Base-by-base conservation (phyloP, 2,888 invertebrate species). In the Erebia epiphron region DNA sequence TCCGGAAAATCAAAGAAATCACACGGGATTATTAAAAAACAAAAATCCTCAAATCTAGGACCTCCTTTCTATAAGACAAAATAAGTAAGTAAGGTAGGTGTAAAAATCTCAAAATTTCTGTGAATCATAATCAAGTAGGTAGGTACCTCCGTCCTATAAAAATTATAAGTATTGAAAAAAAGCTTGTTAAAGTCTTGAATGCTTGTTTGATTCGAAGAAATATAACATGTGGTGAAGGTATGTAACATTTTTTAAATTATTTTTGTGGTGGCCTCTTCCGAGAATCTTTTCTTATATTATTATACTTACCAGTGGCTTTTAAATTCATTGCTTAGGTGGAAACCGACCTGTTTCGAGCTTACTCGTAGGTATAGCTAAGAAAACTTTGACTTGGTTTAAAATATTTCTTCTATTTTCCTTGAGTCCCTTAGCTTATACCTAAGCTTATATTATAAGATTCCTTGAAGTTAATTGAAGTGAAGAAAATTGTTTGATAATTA, bases 191-290 rank as follows among this genome's bases (percentile, higher is more conserved):
- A 7, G 35, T 7, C 35, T 50, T n/a, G n/a, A 5, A n/a, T 50
- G n/a, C 50, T n/a, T n/a, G 50, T 50, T 50, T 50, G n/a, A 50
- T 50, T n/a, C 50, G 50, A 50, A 50, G 50, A 50, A 50, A 50
- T 50, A n/a, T n/a, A n/a, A n/a, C n/a, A n/a, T n/a, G n/a, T n/a
- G n/a, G n/a, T 52, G n/a, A 16, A 52, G 16, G 16, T n/a, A 16
- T 2, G 9, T 52, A 18, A 9, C 52, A 52, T 54, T 54, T 54
- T 54, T 54, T 14, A n/a, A n/a, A 14, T 49, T 49, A 14, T 49
- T 50, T 50, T 50, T n/a, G 18, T 3, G 18, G 13, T 57, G 4
- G 4, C 13, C 1, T 18, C 26, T 57, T 57, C 26, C 5, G 7
- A 21, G 56, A 26, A 57, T 26, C 56, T 57, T 13, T 57, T 4